Evolutionary conservation across 2,888 invertebrate genomes (phyloP).

Genomic region (Cyaniris semiargus): DNA sequence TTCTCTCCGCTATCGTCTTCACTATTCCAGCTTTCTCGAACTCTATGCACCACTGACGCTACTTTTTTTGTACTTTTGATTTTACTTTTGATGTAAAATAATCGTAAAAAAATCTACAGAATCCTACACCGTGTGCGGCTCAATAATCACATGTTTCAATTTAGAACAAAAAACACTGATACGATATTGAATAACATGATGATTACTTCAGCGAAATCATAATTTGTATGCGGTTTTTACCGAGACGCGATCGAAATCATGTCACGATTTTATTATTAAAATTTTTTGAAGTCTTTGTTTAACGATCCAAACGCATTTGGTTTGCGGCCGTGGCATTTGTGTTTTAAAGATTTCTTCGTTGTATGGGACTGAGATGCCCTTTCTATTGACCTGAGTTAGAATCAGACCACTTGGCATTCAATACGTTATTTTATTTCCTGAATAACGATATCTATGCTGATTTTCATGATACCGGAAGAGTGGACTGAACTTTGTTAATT

Average conservation of each 20-base stretch:
- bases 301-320: slow-evolving; percentile 13
- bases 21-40: too few species aligned
- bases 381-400: slow-evolving; percentile 16
- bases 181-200: background rate
- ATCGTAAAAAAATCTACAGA: background rate
- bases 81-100: too few species aligned
- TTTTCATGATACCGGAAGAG: background rate
- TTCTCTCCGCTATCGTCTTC: too few species aligned
- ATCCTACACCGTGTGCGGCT: background rate
- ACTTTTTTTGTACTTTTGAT: too few species aligned
- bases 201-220: slow-evolving; percentile 9
- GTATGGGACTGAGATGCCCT: slow-evolving; percentile 28
- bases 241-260: slow-evolving; percentile 5
- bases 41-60: too few species aligned
- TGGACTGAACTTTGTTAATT: background rate
- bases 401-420: slow-evolving; percentile 29
- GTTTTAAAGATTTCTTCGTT: slow-evolving; percentile 27
- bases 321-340: slow-evolving; percentile 24
- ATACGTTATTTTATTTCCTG: slow-evolving; percentile 6
- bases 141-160: background rate
- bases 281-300: slow-evolving; percentile 21
- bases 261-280: slow-evolving; percentile 27
- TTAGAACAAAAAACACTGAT: background rate
- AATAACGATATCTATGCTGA: background rate
- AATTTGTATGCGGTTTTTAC: slow-evolving; percentile 8